phyloP scores from a whole-genome alignment of 2,888 invertebrate species.

The Tipula lateralis region DNA sequence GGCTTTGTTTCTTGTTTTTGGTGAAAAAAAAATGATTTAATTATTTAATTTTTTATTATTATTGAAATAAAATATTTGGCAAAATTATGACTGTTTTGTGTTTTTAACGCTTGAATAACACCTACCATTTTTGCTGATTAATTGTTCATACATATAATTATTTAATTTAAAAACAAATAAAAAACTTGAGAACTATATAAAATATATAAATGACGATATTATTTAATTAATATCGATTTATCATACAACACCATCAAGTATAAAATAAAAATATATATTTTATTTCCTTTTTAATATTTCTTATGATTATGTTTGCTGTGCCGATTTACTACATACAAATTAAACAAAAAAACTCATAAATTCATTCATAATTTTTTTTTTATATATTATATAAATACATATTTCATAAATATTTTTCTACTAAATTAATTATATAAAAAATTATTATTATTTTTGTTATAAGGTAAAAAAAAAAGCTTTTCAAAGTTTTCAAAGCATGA shows the following conservation, averaged over 20 bases:
- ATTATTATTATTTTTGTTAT: neutral
- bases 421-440: neutral
- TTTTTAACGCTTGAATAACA: slow-evolving; percentile 30
- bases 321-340: neutral
- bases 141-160: slow-evolving; percentile 7
- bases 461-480: neutral
- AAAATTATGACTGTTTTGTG: slow-evolving; percentile 30
- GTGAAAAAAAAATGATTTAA: neutral
- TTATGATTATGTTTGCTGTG: slow-evolving; percentile 28
- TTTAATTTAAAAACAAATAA: slow-evolving; percentile 20
- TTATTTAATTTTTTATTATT: slow-evolving; percentile 19
- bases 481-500: neutral
- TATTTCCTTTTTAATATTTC: neutral
- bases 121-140: slow-evolving; percentile 30
- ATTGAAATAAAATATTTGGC: slow-evolving; percentile 7
- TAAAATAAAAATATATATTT: neutral
- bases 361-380: neutral
- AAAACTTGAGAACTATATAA: neutral
- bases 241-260: neutral
- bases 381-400: neutral
- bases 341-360: neutral
- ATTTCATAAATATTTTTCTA: neutral
- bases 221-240: neutral
- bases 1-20: neutral
- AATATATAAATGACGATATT: neutral